These are phyloP conservation scores for Psococerastis gibbosa DNA, from an alignment of 2,888 invertebrate genomes.

Conservation along the genomic window DNA sequence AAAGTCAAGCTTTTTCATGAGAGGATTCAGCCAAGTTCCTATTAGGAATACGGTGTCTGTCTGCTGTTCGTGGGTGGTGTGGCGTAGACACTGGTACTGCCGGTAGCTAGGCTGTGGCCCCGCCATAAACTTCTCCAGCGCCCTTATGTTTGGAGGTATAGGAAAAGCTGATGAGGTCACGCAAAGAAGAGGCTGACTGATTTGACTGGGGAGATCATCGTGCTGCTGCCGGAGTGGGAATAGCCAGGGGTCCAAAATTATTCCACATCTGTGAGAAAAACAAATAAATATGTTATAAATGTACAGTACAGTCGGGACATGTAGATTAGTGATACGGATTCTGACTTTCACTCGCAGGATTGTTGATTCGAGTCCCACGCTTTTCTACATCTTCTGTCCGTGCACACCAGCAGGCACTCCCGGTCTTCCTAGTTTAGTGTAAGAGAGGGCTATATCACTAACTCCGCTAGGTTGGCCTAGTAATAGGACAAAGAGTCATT, in stretches of 20 bases:
- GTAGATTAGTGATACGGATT: too few relatives aligned
- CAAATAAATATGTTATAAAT: too few relatives aligned
- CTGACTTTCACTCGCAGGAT: too few relatives aligned
- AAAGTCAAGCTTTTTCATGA: conserved; percentile 29
- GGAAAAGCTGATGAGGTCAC: conserved; percentile 39
- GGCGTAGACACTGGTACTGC: conserved; percentile 18
- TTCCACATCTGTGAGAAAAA: conserved; percentile 29
- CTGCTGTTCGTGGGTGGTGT: conserved; percentile 31
- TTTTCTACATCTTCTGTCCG: too few relatives aligned
- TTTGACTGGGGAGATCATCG: conserved; percentile 24
- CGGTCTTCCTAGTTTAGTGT: too few relatives aligned
- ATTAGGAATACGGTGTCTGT: conserved; percentile 27
- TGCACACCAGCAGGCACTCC: too few relatives aligned
- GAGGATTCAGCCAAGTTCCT: conserved; percentile 31
- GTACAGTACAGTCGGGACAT: too few relatives aligned
- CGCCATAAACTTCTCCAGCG: conserved; percentile 27
- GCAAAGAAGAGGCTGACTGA: conserved; percentile 32
- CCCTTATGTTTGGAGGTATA: conserved; percentile 30
- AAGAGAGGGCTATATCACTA: too few relatives aligned
- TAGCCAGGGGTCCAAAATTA: conserved; percentile 41
- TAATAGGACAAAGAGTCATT: too few relatives aligned
- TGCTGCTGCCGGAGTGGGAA: conserved; percentile 32
- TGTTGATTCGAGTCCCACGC: too few relatives aligned
- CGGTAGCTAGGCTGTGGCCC: neutral
- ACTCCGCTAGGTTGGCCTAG: too few relatives aligned